phyloP scores from a whole-genome alignment of 1,140 invertebrate genomes.

The Philotrypesis tridentata region DNA sequence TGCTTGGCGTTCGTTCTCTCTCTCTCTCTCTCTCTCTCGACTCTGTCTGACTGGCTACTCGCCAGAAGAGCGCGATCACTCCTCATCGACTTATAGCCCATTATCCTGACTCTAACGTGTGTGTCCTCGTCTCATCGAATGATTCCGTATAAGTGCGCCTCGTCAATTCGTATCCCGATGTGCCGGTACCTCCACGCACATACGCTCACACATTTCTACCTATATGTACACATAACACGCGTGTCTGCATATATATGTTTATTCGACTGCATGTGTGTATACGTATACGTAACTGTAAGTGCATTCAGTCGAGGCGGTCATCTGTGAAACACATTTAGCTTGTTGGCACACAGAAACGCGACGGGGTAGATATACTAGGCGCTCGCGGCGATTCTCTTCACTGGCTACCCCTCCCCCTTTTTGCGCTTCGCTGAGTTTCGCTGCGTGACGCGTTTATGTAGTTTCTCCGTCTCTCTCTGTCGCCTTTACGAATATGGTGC shows the following conservation, averaged over 20 bases:
- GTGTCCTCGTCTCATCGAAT: conserved; percentile 17
- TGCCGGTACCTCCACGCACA: not conserved
- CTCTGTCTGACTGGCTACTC: too few relatives aligned
- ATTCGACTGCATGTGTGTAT: conserved; percentile 41
- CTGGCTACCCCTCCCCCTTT: conserved; percentile 17
- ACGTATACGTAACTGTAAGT: conserved; percentile 43
- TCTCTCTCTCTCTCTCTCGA: too few relatives aligned
- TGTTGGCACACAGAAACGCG: conserved; percentile 69
- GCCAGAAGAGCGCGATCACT: conserved; percentile 23
- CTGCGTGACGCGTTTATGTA: not conserved
- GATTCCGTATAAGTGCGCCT: conserved; percentile 51
- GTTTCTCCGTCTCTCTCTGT: not conserved
- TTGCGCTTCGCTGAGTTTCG: conserved; percentile 22
- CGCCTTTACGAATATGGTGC: not conserved
- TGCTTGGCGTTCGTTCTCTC: too few relatives aligned
- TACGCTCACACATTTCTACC: not conserved
- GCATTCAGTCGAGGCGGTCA: conserved; percentile 70
- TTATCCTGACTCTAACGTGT: conserved; percentile 11
- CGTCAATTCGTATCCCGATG: not conserved
- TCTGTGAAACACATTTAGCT: conserved; percentile 74
- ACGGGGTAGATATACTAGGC: conserved; percentile 16
- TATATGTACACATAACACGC: not conserved
- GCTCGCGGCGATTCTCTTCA: not conserved
- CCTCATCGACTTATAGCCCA: conserved; percentile 21
- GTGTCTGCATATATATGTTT: not conserved